Evolutionary conservation across 2,797 vertebrate genomes (phyloP).

Genomic region (Cyclura pinguis): DNA sequence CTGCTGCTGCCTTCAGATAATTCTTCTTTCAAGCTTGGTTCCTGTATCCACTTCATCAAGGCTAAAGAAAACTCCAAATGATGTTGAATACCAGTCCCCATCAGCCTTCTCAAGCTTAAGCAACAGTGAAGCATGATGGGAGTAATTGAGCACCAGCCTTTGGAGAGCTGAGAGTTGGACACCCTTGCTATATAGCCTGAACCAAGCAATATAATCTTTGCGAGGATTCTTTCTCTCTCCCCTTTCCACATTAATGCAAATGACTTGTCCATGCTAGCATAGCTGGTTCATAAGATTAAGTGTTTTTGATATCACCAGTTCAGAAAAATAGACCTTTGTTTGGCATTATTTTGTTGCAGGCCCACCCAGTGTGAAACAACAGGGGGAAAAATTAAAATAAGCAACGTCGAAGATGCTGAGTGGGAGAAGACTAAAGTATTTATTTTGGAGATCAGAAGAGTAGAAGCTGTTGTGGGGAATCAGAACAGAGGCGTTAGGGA

Average conservation of each 20-base stretch:
- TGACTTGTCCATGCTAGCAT: background rate
- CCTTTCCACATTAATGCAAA: background rate
- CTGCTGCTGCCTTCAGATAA: background rate
- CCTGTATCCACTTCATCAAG: background rate
- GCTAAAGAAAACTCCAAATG: background rate
- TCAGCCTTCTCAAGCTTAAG: background rate
- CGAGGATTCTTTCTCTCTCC: background rate
- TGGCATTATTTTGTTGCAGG: background rate
- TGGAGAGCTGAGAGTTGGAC: background rate
- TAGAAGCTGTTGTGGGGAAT: background rate
- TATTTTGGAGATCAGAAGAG: constrained; percentile 25
- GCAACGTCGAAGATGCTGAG: background rate
- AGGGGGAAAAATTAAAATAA: background rate
- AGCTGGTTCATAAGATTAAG: background rate
- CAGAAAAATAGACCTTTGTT: constrained; percentile 8
- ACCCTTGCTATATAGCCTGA: background rate
- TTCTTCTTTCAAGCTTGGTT: background rate
- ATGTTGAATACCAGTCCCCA: background rate
- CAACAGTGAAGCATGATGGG: background rate
- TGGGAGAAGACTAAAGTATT: background rate
- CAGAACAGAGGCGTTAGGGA: constrained; percentile 15
- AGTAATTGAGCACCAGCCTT: background rate
- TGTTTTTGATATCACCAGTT: constrained; percentile 14
- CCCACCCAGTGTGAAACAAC: constrained; percentile 19
- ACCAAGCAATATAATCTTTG: background rate